Evolutionary conservation across 2,888 invertebrate genomes (phyloP).

Genomic region (Julus scanicus): DNA sequence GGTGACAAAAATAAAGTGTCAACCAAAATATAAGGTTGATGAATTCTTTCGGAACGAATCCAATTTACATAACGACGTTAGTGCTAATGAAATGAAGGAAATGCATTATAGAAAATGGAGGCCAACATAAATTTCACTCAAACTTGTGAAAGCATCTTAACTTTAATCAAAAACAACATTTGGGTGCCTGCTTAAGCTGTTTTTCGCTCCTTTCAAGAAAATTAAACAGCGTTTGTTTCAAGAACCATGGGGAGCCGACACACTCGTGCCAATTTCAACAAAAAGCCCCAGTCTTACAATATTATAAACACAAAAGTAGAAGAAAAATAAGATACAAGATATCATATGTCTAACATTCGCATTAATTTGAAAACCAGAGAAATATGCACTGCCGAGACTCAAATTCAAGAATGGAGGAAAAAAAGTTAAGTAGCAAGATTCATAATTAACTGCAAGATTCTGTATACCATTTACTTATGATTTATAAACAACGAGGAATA

Average conservation of each 20-base stretch:
- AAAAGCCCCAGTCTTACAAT: background rate
- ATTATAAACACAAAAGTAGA: background rate
- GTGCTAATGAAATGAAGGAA: conserved; percentile 24
- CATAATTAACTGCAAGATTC: background rate
- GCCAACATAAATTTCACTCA: conserved; percentile 17
- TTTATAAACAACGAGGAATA: conserved; percentile 4
- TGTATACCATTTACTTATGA: background rate
- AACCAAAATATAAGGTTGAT: conserved; percentile 13
- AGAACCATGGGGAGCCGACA: background rate
- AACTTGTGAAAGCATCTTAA: conserved; percentile 24
- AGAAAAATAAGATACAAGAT: background rate
- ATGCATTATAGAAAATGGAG: conserved; percentile 8
- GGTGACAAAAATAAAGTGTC: conserved; percentile 21
- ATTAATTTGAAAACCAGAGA: background rate
- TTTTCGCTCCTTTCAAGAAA: conserved; percentile 27
- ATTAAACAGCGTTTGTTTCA: conserved; percentile 16
- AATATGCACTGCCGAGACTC: background rate
- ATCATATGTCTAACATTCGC: conserved; percentile 13
- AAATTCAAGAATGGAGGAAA: background rate
- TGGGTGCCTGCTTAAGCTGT: background rate
- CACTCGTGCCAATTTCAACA: background rate
- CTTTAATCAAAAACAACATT: conserved; percentile 39
- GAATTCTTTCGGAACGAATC: conserved; percentile 38
- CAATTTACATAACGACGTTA: conserved; percentile 39
- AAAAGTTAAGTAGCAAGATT: background rate